Evolutionary conservation across 2,797 vertebrate genomes (phyloP).

Genomic region (Diglossa cyanea): DNA sequence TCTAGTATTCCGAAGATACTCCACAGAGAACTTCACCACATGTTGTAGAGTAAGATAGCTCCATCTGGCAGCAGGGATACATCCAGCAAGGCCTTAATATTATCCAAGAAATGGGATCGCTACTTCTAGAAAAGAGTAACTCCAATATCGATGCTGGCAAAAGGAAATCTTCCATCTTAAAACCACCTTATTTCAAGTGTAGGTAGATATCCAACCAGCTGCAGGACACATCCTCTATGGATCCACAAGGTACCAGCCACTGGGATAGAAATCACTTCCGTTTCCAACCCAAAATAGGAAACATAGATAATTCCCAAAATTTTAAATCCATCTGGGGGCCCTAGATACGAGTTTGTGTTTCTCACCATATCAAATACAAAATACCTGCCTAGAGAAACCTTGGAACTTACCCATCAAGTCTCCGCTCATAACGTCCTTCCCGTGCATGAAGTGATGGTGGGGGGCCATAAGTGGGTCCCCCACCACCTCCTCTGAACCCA

Average conservation of each 20-base stretch:
- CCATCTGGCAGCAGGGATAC: slow-evolving; percentile 76
- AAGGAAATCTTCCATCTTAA: slow-evolving; percentile 75
- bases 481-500: slow-evolving; percentile 97
- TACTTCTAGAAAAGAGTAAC: slow-evolving; percentile 78
- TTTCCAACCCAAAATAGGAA: slow-evolving; percentile 86
- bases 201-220: slow-evolving; percentile 80
- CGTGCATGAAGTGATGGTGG: slow-evolving; percentile 98
- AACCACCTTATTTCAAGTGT: slow-evolving; percentile 71
- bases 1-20: slow-evolving; percentile 77
- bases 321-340: slow-evolving; percentile 85
- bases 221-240: slow-evolving; percentile 78
- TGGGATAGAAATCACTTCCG: slow-evolving; percentile 80
- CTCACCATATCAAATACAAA: slow-evolving; percentile 91
- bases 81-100: slow-evolving; percentile 79
- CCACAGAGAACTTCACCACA: slow-evolving; percentile 74
- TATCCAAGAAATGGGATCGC: slow-evolving; percentile 75
- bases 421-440: slow-evolving; percentile 99
- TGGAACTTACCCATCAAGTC: slow-evolving; percentile 99
- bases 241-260: slow-evolving; percentile 80
- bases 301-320: slow-evolving; percentile 83
- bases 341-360: slow-evolving; percentile 85
- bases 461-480: slow-evolving; percentile 94
- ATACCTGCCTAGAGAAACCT: slow-evolving; percentile 94
- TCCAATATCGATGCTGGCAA: slow-evolving; percentile 75
- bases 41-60: slow-evolving; percentile 74